Evolutionary conservation across 2,888 invertebrate species (phyloP).

Genomic region (Chirona hameri): DNA sequence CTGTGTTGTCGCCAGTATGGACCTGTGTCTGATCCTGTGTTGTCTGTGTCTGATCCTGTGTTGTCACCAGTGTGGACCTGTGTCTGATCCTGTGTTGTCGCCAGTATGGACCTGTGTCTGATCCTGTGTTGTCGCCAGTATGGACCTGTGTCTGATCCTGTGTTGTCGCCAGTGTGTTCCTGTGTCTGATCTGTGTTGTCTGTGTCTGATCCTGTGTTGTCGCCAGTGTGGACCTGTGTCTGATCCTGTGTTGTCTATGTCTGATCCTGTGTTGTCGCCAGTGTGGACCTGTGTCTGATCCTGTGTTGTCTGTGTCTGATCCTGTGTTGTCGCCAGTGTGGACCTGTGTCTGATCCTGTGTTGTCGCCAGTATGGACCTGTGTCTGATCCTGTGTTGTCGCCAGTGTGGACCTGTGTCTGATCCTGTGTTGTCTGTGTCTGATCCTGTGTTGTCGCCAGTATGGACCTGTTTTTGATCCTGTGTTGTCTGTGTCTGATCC

Average conservation of each 20-base stretch:
- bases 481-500: too few relatives aligned
- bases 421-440: too few relatives aligned
- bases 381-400: too few relatives aligned
- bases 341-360: conserved; percentile 26
- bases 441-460: too few relatives aligned
- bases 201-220: too few relatives aligned
- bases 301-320: too few relatives aligned
- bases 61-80: conserved; percentile 60
- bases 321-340: neutral
- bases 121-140: too few relatives aligned
- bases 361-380: conserved; percentile 60
- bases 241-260: too few relatives aligned
- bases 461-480: neutral
- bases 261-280: conserved; percentile 31
- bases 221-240: neutral
- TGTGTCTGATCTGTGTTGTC: conserved; percentile 47
- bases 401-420: too few relatives aligned
- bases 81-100: conserved; percentile 42
- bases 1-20: neutral
- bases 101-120: too few relatives aligned
- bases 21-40: too few relatives aligned
- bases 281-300: conserved; percentile 61
- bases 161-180: conserved; percentile 57
- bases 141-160: conserved; percentile 25
- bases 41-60: conserved; percentile 27